These are phyloP conservation scores for Eutolmus rufibarbis DNA, from an alignment of 2,888 invertebrate species.

Conservation along the genomic window DNA sequence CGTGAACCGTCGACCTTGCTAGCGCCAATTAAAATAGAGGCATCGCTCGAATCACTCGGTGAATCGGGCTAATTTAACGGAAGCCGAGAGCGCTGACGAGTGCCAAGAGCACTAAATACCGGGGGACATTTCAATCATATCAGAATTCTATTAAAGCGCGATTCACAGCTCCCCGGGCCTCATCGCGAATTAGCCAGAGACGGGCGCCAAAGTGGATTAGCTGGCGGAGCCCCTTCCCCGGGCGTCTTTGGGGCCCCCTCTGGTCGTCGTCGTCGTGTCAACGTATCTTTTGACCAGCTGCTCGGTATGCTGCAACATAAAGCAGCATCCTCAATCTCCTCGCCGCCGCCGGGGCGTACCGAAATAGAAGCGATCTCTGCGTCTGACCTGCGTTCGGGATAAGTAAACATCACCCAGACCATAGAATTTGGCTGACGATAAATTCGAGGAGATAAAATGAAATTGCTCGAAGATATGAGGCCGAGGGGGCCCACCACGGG, in stretches of 20 bases:
- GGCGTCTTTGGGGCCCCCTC: not conserved
- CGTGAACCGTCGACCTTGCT: not conserved
- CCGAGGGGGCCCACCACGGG: not conserved
- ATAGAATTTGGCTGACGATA: slow-evolving; percentile 37
- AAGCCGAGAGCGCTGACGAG: not conserved
- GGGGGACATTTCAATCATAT: slow-evolving; percentile 34
- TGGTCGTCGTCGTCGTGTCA: not conserved
- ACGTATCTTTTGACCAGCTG: slow-evolving; percentile 39
- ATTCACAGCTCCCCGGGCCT: not conserved
- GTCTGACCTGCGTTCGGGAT: slow-evolving; percentile 38
- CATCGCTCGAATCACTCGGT: not conserved
- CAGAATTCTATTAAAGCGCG: slow-evolving; percentile 9
- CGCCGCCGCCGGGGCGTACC: not conserved
- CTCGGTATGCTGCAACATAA: slow-evolving; percentile 14
- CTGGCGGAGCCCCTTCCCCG: not conserved
- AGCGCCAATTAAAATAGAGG: slow-evolving; percentile 31
- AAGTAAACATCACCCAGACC: slow-evolving; percentile 39
- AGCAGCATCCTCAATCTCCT: not conserved
- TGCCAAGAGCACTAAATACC: slow-evolving; percentile 37
- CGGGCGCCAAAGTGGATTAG: slow-evolving; percentile 37
- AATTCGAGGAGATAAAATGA: slow-evolving; percentile 25
- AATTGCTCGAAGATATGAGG: not conserved
- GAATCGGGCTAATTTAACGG: not conserved
- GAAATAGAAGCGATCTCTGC: slow-evolving; percentile 8
- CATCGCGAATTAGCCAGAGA: slow-evolving; percentile 1